Conservation (phyloP, 2,113 vertebrate genomes). For the Isichthys henryi region DNA sequence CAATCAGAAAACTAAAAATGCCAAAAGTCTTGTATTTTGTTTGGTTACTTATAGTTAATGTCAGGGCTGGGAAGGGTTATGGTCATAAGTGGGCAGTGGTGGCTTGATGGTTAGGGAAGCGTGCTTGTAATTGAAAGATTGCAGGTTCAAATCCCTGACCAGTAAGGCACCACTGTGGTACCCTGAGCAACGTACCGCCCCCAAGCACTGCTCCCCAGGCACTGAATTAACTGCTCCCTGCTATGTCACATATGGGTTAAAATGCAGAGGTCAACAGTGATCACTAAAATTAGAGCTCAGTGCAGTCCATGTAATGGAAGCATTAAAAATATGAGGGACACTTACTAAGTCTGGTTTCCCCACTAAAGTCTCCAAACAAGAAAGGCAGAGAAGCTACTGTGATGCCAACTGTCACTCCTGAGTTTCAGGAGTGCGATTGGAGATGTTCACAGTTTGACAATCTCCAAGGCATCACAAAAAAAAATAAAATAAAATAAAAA, state of each 20-base stretch:
- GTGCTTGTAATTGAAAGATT: too few species aligned
- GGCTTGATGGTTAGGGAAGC: too few species aligned
- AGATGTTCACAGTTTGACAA: not conserved
- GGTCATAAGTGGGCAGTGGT: not conserved
- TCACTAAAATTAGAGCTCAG: not conserved
- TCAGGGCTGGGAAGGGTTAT: not conserved
- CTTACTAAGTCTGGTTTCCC: not conserved
- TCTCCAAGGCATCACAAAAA: not conserved
- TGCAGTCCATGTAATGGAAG: not conserved
- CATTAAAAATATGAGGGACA: not conserved
- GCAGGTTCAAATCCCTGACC: too few species aligned
- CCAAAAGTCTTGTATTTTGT: not conserved
- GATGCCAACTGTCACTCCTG: not conserved
- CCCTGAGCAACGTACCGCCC: too few species aligned
- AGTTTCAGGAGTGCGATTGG: not conserved
- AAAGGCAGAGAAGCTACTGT: not conserved
- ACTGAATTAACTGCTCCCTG: too few species aligned
- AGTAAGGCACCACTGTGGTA: too few species aligned
- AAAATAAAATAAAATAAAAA: not conserved
- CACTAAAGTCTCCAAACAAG: not conserved
- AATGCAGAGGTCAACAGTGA: too few species aligned
- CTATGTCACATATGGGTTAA: too few species aligned
- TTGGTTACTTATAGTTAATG: not conserved
- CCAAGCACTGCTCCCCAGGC: too few species aligned
- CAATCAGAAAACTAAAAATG: not conserved